Percentiles rank a stretch among this genome's conserved stretches.
Conservation (phyloP, 2,888 invertebrate genomes). For the Odiellus spinosus region DNA sequence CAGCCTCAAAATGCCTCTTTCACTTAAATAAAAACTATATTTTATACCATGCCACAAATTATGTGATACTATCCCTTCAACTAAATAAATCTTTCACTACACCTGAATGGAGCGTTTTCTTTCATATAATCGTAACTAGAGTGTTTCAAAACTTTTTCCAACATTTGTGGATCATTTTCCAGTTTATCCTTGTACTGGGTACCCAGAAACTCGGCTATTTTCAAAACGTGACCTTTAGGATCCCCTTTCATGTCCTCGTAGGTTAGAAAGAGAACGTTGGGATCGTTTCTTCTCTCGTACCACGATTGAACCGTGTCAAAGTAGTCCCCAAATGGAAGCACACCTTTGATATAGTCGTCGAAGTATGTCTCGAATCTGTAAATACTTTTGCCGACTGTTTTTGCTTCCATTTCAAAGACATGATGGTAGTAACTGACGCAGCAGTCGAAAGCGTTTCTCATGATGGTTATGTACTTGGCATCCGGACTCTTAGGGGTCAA, state of each 20-base stretch:
- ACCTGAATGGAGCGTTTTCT: constrained; percentile 4
- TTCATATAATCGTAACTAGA: constrained; percentile 15
- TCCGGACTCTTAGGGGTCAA: constrained; percentile 9
- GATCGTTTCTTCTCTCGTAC: constrained; percentile 18
- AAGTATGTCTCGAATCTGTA: constrained; percentile 27
- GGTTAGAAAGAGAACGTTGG: constrained; percentile 28
- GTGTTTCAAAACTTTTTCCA: constrained; percentile 11
- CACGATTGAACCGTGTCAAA: constrained; percentile 16
- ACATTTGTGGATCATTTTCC: constrained; percentile 5
- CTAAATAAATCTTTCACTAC: too few relatives aligned
- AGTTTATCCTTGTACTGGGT: constrained; percentile 7
- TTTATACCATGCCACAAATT: too few relatives aligned
- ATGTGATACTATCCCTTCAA: too few relatives aligned
- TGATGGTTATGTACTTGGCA: constrained; percentile 28
- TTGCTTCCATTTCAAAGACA: constrained; percentile 1
- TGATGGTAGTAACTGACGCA: constrained; percentile 32
- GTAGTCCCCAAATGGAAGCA: constrained; percentile 22
- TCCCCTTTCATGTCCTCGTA: constrained; percentile 31
- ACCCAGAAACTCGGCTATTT: constrained; percentile 20
- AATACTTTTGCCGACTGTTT: not conserved
- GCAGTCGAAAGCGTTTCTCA: constrained; percentile 34
- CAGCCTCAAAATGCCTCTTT: too few relatives aligned
- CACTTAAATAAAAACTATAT: too few relatives aligned
- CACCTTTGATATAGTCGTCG: constrained; percentile 27
- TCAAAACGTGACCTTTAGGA: constrained; percentile 13